Evolutionary conservation across 2,888 invertebrate species (phyloP).

Genomic region (Eupithecia centaureata): DNA sequence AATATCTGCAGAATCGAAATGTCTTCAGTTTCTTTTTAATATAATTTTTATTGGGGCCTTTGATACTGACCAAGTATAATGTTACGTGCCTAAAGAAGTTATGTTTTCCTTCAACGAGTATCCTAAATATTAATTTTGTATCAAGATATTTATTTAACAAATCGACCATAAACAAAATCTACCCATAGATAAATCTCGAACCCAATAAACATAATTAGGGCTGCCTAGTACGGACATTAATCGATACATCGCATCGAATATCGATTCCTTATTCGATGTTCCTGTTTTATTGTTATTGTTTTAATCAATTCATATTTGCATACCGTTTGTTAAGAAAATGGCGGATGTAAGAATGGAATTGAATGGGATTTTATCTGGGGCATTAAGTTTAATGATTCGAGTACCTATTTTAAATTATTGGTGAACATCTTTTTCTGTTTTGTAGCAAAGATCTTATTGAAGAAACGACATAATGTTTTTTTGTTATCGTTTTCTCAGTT

Average conservation of each 20-base stretch:
- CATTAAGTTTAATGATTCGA: slow-evolving; percentile 24
- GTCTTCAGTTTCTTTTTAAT: no score
- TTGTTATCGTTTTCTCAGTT: background rate
- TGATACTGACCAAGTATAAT: no score
- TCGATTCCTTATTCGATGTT: slow-evolving; percentile 76
- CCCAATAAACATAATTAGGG: slow-evolving; percentile 68
- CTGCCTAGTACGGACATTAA: slow-evolving; percentile 78
- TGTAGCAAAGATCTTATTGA: background rate
- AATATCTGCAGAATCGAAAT: no score
- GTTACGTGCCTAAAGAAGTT: no score
- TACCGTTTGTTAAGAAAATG: slow-evolving; percentile 36
- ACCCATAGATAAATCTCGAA: slow-evolving; percentile 34
- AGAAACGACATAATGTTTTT: background rate
- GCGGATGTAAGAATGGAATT: slow-evolving; percentile 18
- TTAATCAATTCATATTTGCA: slow-evolving; percentile 71
- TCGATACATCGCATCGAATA: slow-evolving; percentile 70
- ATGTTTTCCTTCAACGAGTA: no score
- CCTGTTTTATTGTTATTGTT: slow-evolving; percentile 70
- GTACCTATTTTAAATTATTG: background rate
- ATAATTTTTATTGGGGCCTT: no score
- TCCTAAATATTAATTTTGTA: no score
- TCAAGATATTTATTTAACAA: slow-evolving; percentile 18
- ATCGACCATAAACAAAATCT: slow-evolving; percentile 31
- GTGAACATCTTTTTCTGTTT: background rate
- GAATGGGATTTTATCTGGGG: slow-evolving; percentile 19